phyloP scores from a whole-genome alignment of 2,113 vertebrate species.

The Lagenorhynchus albirostris region DNA sequence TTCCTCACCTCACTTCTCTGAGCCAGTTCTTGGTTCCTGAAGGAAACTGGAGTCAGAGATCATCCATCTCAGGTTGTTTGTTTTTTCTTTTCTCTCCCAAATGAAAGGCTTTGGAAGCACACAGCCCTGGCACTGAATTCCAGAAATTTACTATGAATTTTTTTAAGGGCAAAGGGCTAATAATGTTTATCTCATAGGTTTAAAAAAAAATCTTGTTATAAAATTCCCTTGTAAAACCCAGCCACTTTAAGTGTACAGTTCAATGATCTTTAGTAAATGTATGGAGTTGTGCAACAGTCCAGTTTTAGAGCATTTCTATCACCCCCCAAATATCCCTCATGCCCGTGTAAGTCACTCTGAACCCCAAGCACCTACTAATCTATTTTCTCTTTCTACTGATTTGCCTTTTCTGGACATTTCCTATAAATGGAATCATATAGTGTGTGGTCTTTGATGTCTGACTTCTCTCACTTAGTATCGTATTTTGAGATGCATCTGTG shows the following conservation, averaged over 20 bases:
- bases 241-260: background rate
- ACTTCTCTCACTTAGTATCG: background rate
- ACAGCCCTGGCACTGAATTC: background rate
- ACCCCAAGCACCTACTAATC: background rate
- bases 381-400: background rate
- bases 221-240: background rate
- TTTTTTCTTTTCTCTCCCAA: background rate
- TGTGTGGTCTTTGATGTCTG: rapidly evolving
- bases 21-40: background rate
- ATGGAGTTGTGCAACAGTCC: background rate
- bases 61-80: background rate
- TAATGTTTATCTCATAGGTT: background rate
- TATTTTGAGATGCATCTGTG: background rate
- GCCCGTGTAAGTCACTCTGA: background rate
- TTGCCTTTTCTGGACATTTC: background rate
- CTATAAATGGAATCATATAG: rapidly evolving
- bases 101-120: background rate
- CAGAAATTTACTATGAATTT: background rate
- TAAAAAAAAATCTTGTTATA: background rate
- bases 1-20: background rate
- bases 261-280: background rate
- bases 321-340: background rate
- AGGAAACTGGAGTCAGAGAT: background rate
- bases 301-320: background rate
- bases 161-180: background rate